Evolutionary conservation across 2,113 vertebrate genomes (phyloP).

Genomic region (Heterotilapia buettikoferi): DNA sequence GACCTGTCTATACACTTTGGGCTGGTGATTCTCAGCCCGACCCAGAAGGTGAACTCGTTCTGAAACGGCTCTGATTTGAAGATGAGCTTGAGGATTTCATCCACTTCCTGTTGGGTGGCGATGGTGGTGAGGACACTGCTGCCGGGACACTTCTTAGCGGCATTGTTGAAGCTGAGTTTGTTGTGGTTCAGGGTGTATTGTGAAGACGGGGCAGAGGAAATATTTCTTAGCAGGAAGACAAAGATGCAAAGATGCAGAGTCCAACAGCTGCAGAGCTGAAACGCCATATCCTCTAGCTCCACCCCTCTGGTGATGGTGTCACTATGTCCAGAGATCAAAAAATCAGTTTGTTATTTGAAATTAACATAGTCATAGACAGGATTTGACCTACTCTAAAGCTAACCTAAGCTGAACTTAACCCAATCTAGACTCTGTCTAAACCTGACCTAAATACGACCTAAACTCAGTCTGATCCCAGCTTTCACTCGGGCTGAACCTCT

Average conservation of each 20-base stretch:
- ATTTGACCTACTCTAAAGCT: neutral
- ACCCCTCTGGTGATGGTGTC: neutral
- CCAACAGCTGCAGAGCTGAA: neutral
- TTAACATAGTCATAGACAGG: neutral
- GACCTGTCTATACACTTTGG: slow-evolving; percentile 1
- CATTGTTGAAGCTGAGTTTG: slow-evolving; percentile 11
- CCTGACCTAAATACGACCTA: neutral
- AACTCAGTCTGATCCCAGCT: neutral
- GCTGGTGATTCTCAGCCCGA: slow-evolving; percentile 54
- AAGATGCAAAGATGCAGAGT: slow-evolving; percentile 18
- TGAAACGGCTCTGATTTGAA: accelerated
- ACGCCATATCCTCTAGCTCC: slow-evolving; percentile 13
- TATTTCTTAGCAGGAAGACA: neutral
- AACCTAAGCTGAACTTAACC: neutral
- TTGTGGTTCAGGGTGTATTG: slow-evolving; percentile 12
- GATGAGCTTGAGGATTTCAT: slow-evolving; percentile 14
- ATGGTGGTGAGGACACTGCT: slow-evolving; percentile 53
- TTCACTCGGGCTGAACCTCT: neutral
- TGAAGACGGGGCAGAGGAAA: neutral
- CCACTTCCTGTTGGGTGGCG: slow-evolving; percentile 16
- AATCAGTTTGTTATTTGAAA: neutral
- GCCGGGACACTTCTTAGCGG: slow-evolving; percentile 24
- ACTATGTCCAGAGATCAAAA: neutral
- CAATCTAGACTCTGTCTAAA: neutral
- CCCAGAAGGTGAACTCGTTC: slow-evolving; percentile 34